Base-by-base conservation (phyloP, 2,797 vertebrate species). In the Rhinichthys osculus region DNA sequence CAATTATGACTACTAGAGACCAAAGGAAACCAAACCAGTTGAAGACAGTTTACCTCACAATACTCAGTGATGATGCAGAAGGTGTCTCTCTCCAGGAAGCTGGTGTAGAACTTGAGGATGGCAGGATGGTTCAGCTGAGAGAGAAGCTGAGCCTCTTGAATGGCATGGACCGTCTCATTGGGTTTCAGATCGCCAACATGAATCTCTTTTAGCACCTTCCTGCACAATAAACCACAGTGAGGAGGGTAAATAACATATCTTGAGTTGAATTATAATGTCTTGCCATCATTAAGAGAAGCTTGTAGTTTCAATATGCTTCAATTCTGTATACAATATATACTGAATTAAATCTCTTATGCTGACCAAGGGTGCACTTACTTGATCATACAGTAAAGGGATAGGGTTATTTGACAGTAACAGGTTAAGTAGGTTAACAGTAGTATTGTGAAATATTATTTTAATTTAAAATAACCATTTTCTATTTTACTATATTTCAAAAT, bases 51-150 rank as follows among this genome's bases (percentile, higher is more conserved):
- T 91, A 97, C 97, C 96, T 97, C 96, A 57, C 96, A 97, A 91
- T 95, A 97, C 83, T 97, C 97, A 0, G 96, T 97, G 89, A 97
- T 93, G 86, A 97, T 97, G 90, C 96, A 97, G 94, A 97, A 97
- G 88, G 89, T 91, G n/a, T 94, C 93, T 89, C 69, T 92, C 84
- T 97, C 95, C 92, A 97, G 90, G 91, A 97, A 97, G 91, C 96
- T 97, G 82, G 92, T 92, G 83, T 96, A 92, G 94, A 96, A 97
- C 89, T 94, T 96, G 84, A 97, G 95, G 88, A 97, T 97, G 90
- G 95, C 88, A 30, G 96, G 96, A 85, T 97, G 96, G 67, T 96
- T 93, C 89, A 97, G 95, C 90, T 92, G 95, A 70, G 96, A 96
- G 47, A 98, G 94, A 71, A 97, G 93, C 64, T 95, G 95, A 47